Base-by-base conservation (phyloP, 1,140 invertebrate species). In the Drosophila busckii region DNA sequence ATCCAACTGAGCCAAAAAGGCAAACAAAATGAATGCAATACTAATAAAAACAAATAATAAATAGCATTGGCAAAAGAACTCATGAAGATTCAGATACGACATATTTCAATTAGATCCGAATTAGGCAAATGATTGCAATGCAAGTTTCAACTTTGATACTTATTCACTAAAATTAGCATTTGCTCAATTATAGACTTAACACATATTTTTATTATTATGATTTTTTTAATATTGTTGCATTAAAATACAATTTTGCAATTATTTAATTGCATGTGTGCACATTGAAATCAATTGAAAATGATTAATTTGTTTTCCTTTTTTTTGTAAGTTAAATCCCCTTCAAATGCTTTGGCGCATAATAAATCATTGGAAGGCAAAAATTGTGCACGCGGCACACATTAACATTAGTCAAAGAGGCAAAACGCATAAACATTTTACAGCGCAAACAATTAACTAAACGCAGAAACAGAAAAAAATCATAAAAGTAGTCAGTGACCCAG, bases 381-480 rank as follows among this genome's bases (percentile, higher is more conserved):
- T 68, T 46, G 63, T 82, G 58, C 75, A 78, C 56, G 73, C 56
- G 68, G 63, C 71, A 60, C 58, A 73, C 75, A 80, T 80, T 80
- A 82, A 73, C 75, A 80, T 80, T 80, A 82, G 75, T 82, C 75
- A 82, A 82, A 75, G 68, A 46, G 75, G 48, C 53, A 78, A 73
- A 80, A 73, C 75, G 68, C 73, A 78, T 78, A 80, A 78, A 65
- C 73, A 75, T 75, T 82, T 82, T 75, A 82, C 69, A 80, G 70
- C 63, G 29, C 65, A 70, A 82, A 83, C 76, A 82, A 82, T 82
- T 82, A 82, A 82, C 76, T 82, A 73, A 80, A 60, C 44, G n/a
- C n/a, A n/a, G n/a, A n/a, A n/a, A n/a, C n/a, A n/a, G n/a, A n/a
- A n/a, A 82, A 70, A 82, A 52, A 66, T 75, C 75, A 75, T 67